A percentile compares a stretch with the other conserved stretches of the same genome.
phyloP scores from a whole-genome alignment of 1,140 invertebrate genomes.

The Leucophenga varia region DNA sequence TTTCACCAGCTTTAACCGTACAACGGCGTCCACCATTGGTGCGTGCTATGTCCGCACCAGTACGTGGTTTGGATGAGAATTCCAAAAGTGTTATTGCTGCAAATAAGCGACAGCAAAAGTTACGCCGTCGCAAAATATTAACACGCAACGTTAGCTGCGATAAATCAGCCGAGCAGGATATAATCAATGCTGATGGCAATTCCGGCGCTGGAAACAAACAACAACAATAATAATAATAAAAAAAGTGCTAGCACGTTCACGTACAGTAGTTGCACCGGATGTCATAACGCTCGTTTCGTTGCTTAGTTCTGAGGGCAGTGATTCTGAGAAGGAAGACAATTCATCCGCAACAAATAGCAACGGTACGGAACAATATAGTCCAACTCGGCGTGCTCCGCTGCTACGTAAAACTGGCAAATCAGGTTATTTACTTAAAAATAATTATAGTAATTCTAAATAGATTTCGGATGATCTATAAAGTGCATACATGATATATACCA shows the following conservation, averaged over 20 bases:
- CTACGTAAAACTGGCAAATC: slow-evolving; percentile 54
- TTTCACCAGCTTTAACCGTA: slow-evolving; percentile 34
- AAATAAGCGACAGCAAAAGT: slow-evolving; percentile 44
- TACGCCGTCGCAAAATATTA: slow-evolving; percentile 44
- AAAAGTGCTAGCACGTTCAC: slow-evolving; percentile 33
- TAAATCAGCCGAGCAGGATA: background rate
- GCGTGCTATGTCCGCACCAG: slow-evolving; percentile 55
- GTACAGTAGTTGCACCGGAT: slow-evolving; percentile 44
- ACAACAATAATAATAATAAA: slow-evolving; percentile 18
- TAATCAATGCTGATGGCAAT: too few relatives aligned
- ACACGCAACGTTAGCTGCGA: slow-evolving; percentile 23
- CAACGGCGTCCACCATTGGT: slow-evolving; percentile 49
- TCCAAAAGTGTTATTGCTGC: slow-evolving; percentile 34
- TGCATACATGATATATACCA: background rate
- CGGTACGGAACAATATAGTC: slow-evolving; percentile 23
- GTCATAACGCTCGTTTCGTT: slow-evolving; percentile 51
- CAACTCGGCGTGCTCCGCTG: slow-evolving; percentile 34
- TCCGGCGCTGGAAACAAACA: slow-evolving; percentile 7
- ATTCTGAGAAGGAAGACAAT: slow-evolving; percentile 51
- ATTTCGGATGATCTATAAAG: background rate
- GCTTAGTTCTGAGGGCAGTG: slow-evolving; percentile 52
- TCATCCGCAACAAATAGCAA: slow-evolving; percentile 14
- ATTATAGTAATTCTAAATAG: too few relatives aligned
- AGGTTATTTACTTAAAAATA: slow-evolving; percentile 29
- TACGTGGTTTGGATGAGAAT: slow-evolving; percentile 45